Conservation (phyloP, 37 sponge, comb jelly and placozoan genomes). For the Beroe ovata region DNA sequence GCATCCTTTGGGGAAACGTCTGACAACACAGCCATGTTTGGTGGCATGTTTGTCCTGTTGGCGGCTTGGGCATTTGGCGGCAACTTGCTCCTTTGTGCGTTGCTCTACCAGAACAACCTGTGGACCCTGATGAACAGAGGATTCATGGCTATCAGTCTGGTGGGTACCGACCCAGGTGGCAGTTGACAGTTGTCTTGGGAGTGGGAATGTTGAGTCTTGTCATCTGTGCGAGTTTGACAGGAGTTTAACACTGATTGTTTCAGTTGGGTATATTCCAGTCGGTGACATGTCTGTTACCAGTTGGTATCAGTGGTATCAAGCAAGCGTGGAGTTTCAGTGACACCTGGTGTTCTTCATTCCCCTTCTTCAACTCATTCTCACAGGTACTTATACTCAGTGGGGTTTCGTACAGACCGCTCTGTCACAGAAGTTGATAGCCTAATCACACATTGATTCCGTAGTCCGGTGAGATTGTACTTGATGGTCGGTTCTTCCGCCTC, state of each 20-base stretch:
- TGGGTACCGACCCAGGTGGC: no score
- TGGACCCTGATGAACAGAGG: constrained; percentile 66
- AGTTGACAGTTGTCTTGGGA: no score
- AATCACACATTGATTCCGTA: no score
- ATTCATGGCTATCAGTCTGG: constrained; percentile 19
- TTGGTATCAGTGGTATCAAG: constrained; percentile 22
- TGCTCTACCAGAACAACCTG: constrained; percentile 51
- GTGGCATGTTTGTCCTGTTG: constrained; percentile 7
- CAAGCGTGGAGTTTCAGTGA: constrained; percentile 18
- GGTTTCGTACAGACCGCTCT: no score
- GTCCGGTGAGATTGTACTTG: no score
- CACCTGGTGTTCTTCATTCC: constrained; percentile 1
- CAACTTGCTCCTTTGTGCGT: constrained; percentile 45
- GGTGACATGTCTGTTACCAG: constrained; percentile 8
- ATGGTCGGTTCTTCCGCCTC: no score
- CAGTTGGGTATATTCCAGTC: constrained; percentile 60
- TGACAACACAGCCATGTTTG: constrained; percentile 16
- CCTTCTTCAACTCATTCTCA: constrained; percentile 26
- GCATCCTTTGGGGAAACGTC: constrained; percentile 32
- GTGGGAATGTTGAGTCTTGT: no score
- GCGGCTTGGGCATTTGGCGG: constrained; percentile 17
- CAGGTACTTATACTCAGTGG: constrained; percentile 18
- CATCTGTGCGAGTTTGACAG: no score
- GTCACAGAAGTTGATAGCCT: no score
- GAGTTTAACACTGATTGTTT: no score